Evolutionary conservation across 2,888 invertebrate species (phyloP), one percentile per base, ranked within the genome.

Genomic region (Drosophila neoperkinsi): DNA sequence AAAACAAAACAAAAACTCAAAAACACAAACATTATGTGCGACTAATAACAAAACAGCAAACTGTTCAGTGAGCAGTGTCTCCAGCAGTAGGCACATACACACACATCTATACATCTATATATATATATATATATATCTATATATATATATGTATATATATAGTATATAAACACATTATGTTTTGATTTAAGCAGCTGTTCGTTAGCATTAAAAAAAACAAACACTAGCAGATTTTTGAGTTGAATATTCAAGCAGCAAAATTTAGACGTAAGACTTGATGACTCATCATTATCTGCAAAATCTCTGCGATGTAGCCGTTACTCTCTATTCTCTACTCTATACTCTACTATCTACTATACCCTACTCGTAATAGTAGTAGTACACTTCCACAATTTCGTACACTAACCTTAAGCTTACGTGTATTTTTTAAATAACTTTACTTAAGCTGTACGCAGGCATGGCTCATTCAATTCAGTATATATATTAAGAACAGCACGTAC

Each of bases 231-330:
- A 59, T 68, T 62, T 51, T 46, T 55, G 51, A 59, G 31, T 28
- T 57, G 25, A 46, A 46, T 25, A 9, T 50, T 69, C 52, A 65
- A 74, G 68, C 57, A 33, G 10, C 11, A 50, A 36, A 33, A 58
- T 53, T 56, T 78, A n/a, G 10, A 53, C 16, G 16, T 59, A 57
- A 30, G 43, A 49, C 61, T 79, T 62, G 38, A 65, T 62, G 16
- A 9, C 46, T 46, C 28, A 25, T 71, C 58, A 71, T 67, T 64
- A 50, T 60, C 59, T 60, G 61, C 50, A 41, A 46, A 21, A 67
- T 67, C 81, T 81, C 64, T 81, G 81, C 81, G 77, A 78, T 78
- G 30, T 81, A 80, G 78, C 68, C 56, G 56, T 71, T 78, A 80
- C 43, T 10, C 36, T 36, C 25, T 46, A 25, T 46, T 46, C 16